Conservation (phyloP, 1,140 invertebrate species). For the Thaumetopoea pityocampa region DNA sequence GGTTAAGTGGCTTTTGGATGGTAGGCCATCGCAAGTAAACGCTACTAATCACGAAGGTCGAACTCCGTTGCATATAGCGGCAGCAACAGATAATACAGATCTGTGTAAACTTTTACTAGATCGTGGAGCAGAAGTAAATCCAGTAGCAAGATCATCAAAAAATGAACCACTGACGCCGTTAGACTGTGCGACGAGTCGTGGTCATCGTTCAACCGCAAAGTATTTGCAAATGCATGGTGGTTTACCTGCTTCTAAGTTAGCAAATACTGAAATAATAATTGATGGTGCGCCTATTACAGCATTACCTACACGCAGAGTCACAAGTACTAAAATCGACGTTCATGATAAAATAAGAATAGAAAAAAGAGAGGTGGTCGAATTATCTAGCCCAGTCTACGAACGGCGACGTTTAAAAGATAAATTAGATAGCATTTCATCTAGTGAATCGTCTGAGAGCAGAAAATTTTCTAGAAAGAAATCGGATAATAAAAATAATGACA, state of each 20-base stretch:
- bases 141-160: constrained; percentile 87
- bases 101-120: constrained; percentile 93
- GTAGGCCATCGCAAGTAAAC: constrained; percentile 89
- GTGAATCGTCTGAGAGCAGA: constrained; percentile 37
- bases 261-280: constrained; percentile 66
- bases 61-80: constrained; percentile 95
- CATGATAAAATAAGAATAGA: constrained; percentile 70
- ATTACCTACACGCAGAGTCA: constrained; percentile 66
- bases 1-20: constrained; percentile 89
- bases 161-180: constrained; percentile 91
- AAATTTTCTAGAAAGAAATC: constrained; percentile 40
- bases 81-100: constrained; percentile 95
- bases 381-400: constrained; percentile 54
- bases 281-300: constrained; percentile 60
- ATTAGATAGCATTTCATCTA: constrained; percentile 39
- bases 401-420: constrained; percentile 37
- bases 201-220: constrained; percentile 92
- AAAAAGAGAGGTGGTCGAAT: constrained; percentile 70
- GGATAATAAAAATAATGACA: constrained; percentile 35
- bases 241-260: constrained; percentile 83
- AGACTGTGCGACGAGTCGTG: constrained; percentile 91
- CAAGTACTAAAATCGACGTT: constrained; percentile 73
- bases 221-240: constrained; percentile 94
- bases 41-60: constrained; percentile 94
- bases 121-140: constrained; percentile 87